Evolutionary conservation across 2,113 vertebrate genomes (phyloP), one percentile per base, ranked within the genome.

Genomic region (Forbesichthys papilliferus): DNA sequence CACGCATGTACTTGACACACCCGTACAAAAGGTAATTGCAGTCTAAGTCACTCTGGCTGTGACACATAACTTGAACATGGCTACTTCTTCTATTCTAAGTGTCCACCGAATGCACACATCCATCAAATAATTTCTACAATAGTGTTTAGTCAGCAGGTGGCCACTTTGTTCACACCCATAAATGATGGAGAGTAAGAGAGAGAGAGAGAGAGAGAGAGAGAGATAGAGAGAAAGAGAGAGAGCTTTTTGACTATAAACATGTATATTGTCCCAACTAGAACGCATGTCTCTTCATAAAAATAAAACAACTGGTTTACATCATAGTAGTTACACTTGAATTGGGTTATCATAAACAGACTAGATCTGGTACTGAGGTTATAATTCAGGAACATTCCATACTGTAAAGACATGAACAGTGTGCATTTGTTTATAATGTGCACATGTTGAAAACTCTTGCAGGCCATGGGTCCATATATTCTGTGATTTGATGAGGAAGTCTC

Each of bases 1-100:
- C 16, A 51, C 16, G 46, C 68, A 49, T 33, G 60, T 13, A 55
- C 5, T 46, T n/a, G 55, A 60, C 1, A 66, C 9, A 54, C 12
- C 48, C 46, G 60, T 33, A 60, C 11, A 34, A 63, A 53, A 75
- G 47, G 62, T 61, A 73, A 87, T 80, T 73, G 53, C 64, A 73
- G 64, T 4, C n/a, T n/a, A 13, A 34, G 70, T 71, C 64, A 51
- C 52, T 68, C 62, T 64, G 61, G 34, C 18, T 59, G 48, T 42
- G 57, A 48, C 60, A 48, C 64, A 53, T 36, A 14, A 1, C 63
- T 54, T 71, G 68, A 81, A 79, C 73, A 76, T 20, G 34, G 34
- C 48, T 62, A 16, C 13, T 42, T 49, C 55, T 34, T 20, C 20
- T 3, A 20, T 11, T 11, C 56, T 34, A 20, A 52, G 13, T 14